These are phyloP conservation scores for Monopterus albus DNA, from an alignment of 2,113 vertebrate genomes.

Conservation along the genomic window DNA sequence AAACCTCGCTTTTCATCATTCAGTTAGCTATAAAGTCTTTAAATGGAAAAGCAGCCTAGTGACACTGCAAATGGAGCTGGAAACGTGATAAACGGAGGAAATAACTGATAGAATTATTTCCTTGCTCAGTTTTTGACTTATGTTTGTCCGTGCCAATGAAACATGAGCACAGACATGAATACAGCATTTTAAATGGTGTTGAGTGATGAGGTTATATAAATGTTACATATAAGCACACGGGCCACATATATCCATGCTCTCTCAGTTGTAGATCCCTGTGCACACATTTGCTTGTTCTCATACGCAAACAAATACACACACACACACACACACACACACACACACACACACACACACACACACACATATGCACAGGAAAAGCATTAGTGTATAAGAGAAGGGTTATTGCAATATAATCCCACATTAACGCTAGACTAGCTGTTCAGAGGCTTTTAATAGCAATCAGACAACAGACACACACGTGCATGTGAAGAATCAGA, in stretches of 20 bases:
- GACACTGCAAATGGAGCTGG: background rate
- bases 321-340: constrained; percentile 27
- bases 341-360: constrained; percentile 23
- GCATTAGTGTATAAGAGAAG: constrained; percentile 66
- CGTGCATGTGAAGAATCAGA: background rate
- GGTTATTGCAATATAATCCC: constrained; percentile 72
- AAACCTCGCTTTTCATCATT: background rate
- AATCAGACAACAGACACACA: constrained; percentile 2
- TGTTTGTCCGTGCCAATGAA: background rate
- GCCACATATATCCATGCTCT: constrained; percentile 28
- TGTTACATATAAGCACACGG: constrained; percentile 20
- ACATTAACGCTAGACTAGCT: constrained; percentile 65
- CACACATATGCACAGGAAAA: constrained; percentile 24
- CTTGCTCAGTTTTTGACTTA: constrained; percentile 5
- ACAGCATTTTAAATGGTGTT: constrained; percentile 5
- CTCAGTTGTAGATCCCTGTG: constrained; percentile 3
- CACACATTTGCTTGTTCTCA: constrained; percentile 11
- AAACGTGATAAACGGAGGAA: background rate
- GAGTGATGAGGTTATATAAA: constrained; percentile 15
- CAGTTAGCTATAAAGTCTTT: background rate
- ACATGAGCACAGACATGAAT: background rate
- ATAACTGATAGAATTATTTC: background rate
- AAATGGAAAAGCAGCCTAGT: background rate
- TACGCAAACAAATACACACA: constrained; percentile 1
- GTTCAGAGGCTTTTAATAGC: constrained; percentile 64